A percentile compares a stretch with the other conserved stretches of the same genome.
phyloP scores from a whole-genome alignment of 2,888 invertebrate genomes.

The Heliconius aoede region DNA sequence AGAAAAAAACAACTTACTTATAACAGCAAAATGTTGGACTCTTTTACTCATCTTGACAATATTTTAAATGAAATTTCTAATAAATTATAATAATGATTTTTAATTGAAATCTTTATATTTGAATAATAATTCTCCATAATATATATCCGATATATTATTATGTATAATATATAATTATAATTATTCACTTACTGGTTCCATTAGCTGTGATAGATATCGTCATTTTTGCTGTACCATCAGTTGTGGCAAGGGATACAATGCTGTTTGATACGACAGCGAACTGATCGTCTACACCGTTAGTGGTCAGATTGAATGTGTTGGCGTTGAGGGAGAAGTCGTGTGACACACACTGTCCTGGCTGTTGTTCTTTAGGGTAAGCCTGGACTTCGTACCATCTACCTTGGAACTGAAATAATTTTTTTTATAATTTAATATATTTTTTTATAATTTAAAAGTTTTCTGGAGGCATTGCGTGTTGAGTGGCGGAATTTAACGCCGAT shows the following conservation, averaged over 20 bases:
- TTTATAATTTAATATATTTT: too few relatives aligned
- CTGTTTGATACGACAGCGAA: constrained; percentile 52
- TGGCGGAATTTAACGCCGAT: too few relatives aligned
- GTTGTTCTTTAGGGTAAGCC: constrained; percentile 55
- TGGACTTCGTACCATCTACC: constrained; percentile 51
- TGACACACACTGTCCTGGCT: constrained; percentile 63
- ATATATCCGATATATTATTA: too few relatives aligned
- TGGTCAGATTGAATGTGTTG: constrained; percentile 54
- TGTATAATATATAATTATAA: too few relatives aligned
- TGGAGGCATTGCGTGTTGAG: too few relatives aligned
- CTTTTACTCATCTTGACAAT: background rate
- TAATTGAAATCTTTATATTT: too few relatives aligned
- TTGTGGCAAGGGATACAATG: constrained; percentile 49
- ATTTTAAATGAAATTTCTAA: too few relatives aligned
- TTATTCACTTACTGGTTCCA: constrained; percentile 49
- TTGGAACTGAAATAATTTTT: constrained; percentile 27
- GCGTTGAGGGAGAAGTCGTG: constrained; percentile 54
- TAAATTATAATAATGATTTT: too few relatives aligned
- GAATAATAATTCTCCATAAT: too few relatives aligned
- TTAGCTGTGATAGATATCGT: constrained; percentile 52
- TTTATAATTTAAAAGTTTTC: too few relatives aligned
- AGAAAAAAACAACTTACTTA: constrained; percentile 26
- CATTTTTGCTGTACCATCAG: constrained; percentile 58
- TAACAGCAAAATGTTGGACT: background rate
- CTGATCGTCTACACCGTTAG: constrained; percentile 59